Percentiles rank a stretch among this genome's conserved stretches.
phyloP scores from a whole-genome alignment of 2,888 invertebrate species.

The Folsomia candida region DNA sequence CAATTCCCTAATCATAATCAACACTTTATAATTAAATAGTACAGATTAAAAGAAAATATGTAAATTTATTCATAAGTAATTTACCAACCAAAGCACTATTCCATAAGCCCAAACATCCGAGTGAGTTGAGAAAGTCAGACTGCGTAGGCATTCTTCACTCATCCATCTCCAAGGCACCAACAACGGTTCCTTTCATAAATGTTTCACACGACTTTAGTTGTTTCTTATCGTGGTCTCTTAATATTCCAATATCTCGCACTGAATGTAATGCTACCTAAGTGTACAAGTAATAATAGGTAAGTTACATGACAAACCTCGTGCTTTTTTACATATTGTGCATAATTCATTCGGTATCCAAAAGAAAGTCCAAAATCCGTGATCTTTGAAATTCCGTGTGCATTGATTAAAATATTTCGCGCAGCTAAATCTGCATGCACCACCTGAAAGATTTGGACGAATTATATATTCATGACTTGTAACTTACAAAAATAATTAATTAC shows the following conservation, averaged over 20 bases:
- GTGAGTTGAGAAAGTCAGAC: slow-evolving; percentile 30
- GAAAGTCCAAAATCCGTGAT: slow-evolving; percentile 42
- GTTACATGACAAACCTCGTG: no score
- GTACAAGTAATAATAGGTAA: background rate
- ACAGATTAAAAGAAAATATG: no score
- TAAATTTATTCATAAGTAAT: no score
- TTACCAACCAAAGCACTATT: slow-evolving; percentile 32
- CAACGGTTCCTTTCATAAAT: slow-evolving; percentile 19
- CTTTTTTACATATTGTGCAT: slow-evolving; percentile 39
- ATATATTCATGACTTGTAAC: no score
- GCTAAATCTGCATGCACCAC: slow-evolving; percentile 40
- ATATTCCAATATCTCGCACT: no score
- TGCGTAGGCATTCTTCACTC: slow-evolving; percentile 29
- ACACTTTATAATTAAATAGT: no score
- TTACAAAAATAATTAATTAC: no score
- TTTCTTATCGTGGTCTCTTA: no score
- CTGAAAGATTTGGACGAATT: no score
- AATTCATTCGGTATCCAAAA: slow-evolving; percentile 33
- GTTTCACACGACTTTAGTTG: no score
- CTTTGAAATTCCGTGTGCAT: slow-evolving; percentile 23
- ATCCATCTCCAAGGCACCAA: slow-evolving; percentile 36
- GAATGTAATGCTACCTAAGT: no score
- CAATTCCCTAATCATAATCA: no score
- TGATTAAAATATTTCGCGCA: slow-evolving; percentile 34
- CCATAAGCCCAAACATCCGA: slow-evolving; percentile 40